A percentile compares a stretch with the other conserved stretches of the same genome.
phyloP scores from a whole-genome alignment of 1,140 invertebrate species.

The Drosophila nasuta region DNA sequence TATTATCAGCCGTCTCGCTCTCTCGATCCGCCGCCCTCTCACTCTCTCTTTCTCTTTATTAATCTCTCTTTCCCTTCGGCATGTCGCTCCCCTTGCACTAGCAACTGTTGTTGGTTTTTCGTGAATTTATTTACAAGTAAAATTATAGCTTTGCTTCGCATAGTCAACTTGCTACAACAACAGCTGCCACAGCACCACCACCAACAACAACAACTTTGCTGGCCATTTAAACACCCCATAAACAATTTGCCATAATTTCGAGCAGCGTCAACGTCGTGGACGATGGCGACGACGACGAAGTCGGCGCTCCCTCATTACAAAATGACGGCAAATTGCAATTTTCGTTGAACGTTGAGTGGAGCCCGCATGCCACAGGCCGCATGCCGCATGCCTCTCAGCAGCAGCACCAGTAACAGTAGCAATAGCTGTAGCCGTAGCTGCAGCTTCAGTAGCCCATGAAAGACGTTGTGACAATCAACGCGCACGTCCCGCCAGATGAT shows the following conservation, averaged over 20 bases:
- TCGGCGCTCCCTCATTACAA: slow-evolving; percentile 80
- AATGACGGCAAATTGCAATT: slow-evolving; percentile 83
- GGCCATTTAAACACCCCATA: slow-evolving; percentile 81
- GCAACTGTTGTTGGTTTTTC: slow-evolving; percentile 70
- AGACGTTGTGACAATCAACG: slow-evolving; percentile 78
- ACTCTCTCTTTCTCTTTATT: neutral
- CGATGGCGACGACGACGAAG: slow-evolving; percentile 32
- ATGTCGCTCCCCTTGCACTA: slow-evolving; percentile 7
- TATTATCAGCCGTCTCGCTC: slow-evolving; percentile 18
- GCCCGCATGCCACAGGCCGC: slow-evolving; percentile 65
- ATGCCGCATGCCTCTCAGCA: slow-evolving; percentile 8
- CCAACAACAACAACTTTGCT: slow-evolving; percentile 32
- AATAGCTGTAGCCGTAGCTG: slow-evolving; percentile 23
- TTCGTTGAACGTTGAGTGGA: slow-evolving; percentile 63
- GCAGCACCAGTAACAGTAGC: slow-evolving; percentile 19
- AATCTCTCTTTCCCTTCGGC: too few species aligned
- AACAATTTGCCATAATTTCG: slow-evolving; percentile 82
- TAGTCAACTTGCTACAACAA: slow-evolving; percentile 37
- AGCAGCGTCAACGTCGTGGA: slow-evolving; percentile 53
- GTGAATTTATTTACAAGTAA: slow-evolving; percentile 83
- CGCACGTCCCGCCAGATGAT: slow-evolving; percentile 76
- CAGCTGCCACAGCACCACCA: slow-evolving; percentile 22
- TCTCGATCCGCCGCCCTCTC: neutral
- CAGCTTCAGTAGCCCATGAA: slow-evolving; percentile 57
- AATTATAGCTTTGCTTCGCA: slow-evolving; percentile 73